Evolutionary conservation across 2,113 vertebrate genomes (phyloP).

Genomic region (Irena cyanogastra): DNA sequence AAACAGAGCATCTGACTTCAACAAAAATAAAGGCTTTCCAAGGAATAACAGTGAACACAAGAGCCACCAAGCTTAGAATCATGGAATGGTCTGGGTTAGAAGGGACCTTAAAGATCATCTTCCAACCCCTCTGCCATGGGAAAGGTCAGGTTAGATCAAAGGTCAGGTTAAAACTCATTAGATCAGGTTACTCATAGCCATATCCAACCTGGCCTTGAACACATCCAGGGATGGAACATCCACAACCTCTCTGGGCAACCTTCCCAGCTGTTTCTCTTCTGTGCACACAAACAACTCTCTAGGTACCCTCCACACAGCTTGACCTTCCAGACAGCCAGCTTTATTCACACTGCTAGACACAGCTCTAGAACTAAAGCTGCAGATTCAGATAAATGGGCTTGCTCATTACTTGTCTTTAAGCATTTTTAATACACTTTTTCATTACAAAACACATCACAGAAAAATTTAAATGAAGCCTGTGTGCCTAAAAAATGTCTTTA

Average conservation of each 20-base stretch:
- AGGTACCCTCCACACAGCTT: neutral
- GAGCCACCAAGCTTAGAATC: neutral
- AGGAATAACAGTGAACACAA: rapidly evolving
- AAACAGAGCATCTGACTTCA: neutral
- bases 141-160: too few relatives aligned
- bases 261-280: neutral
- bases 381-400: neutral
- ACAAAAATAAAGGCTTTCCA: neutral
- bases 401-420: neutral
- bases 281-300: neutral
- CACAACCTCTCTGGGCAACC: neutral
- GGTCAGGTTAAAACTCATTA: too few relatives aligned
- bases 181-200: neutral
- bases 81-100: neutral
- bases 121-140: neutral
- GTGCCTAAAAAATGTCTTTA: neutral
- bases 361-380: neutral
- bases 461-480: neutral
- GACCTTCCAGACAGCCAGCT: neutral
- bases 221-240: neutral
- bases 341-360: neutral
- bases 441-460: neutral
- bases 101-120: neutral
- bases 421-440: neutral
- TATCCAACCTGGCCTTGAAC: neutral